These are phyloP conservation scores for Chiloscyllium punctatum DNA, from an alignment of 2,797 vertebrate genomes.

Conservation along the genomic window DNA sequence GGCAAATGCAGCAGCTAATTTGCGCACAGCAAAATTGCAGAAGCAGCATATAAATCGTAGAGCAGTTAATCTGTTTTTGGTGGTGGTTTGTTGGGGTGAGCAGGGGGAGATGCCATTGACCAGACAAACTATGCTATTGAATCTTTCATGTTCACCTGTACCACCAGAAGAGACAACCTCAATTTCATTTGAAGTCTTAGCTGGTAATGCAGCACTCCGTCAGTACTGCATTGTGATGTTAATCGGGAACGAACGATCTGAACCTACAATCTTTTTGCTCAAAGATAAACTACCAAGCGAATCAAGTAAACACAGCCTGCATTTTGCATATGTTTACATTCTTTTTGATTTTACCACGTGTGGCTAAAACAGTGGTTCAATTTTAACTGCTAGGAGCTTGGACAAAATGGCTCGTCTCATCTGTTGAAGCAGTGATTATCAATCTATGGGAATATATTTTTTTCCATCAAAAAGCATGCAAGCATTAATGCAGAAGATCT, in stretches of 20 bases:
- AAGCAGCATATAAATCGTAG: not conserved
- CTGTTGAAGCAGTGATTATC: not conserved
- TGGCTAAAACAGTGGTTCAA: not conserved
- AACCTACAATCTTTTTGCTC: not conserved
- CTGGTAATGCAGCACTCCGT: not conserved
- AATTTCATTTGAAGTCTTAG: not conserved
- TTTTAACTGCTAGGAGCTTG: not conserved
- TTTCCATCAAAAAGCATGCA: not conserved
- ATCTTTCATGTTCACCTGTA: not conserved
- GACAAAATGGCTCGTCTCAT: not conserved
- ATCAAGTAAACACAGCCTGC: not conserved
- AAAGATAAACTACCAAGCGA: not conserved
- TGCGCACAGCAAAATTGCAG: slow-evolving; percentile 24
- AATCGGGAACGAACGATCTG: not conserved
- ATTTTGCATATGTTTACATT: not conserved
- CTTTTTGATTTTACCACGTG: not conserved
- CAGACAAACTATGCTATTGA: not conserved
- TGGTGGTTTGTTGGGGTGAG: not conserved
- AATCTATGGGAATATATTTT: not conserved
- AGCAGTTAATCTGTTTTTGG: not conserved
- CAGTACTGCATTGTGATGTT: not conserved
- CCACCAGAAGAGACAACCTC: not conserved
- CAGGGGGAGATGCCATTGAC: not conserved
- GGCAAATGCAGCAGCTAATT: slow-evolving; percentile 20
- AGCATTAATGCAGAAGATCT: not conserved